phyloP scores from a whole-genome alignment of 2,113 vertebrate genomes.

The Psettodes erumei region DNA sequence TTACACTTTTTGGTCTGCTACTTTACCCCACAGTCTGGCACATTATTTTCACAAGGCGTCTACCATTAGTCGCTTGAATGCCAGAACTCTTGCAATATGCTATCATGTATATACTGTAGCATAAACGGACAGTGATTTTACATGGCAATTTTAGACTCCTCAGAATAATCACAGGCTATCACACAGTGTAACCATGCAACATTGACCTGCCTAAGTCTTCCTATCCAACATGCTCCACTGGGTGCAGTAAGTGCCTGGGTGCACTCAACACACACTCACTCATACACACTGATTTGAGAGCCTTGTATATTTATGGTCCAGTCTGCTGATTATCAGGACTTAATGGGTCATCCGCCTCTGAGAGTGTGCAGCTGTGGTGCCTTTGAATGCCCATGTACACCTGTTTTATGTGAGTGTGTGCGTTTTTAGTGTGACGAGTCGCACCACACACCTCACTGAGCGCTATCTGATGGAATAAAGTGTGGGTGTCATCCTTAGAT shows the following conservation, averaged over 20 bases:
- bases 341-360: constrained; percentile 37
- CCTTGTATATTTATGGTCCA: constrained; percentile 31
- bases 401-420: constrained; percentile 29
- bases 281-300: constrained; percentile 50
- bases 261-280: constrained; percentile 50
- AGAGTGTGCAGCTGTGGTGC: constrained; percentile 7
- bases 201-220: constrained; percentile 51
- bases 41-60: constrained; percentile 23
- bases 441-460: constrained; percentile 62
- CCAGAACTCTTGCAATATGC: constrained; percentile 25
- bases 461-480: constrained; percentile 70
- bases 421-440: constrained; percentile 28
- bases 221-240: constrained; percentile 48
- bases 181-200: constrained; percentile 39
- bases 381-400: background rate
- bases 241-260: constrained; percentile 21
- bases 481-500: constrained; percentile 62
- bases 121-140: constrained; percentile 56
- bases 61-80: constrained; percentile 45
- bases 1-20: constrained; percentile 35
- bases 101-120: constrained; percentile 33
- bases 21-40: constrained; percentile 28
- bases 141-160: constrained; percentile 50
- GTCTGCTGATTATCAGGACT: constrained; percentile 53
- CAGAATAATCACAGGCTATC: constrained; percentile 70